These are phyloP conservation scores for Globodera ellingtonae DNA, from an alignment of 1,140 invertebrate species.

Conservation along the genomic window DNA sequence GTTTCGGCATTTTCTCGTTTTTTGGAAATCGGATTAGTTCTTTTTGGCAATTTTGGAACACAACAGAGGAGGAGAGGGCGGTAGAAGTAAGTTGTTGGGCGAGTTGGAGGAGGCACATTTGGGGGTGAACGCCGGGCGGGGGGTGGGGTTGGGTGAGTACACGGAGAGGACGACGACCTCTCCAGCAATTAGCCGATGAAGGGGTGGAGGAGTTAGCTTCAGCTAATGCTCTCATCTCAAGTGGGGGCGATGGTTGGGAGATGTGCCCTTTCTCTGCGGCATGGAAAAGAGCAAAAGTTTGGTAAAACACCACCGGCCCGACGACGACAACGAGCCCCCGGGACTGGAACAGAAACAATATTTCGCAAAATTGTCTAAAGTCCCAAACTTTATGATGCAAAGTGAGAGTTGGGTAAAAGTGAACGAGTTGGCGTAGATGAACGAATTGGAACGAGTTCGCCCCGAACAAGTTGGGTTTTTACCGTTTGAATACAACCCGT, in stretches of 20 bases:
- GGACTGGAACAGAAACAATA: too few relatives aligned
- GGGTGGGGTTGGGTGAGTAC: not conserved
- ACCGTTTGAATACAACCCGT: too few relatives aligned
- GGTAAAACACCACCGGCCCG: not conserved
- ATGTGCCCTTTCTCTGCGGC: not conserved
- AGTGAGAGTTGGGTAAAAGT: too few relatives aligned
- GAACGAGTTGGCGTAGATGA: too few relatives aligned
- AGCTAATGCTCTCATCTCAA: not conserved
- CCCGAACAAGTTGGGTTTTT: too few relatives aligned
- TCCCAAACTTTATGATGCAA: too few relatives aligned
- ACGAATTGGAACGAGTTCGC: too few relatives aligned
- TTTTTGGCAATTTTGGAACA: not conserved
- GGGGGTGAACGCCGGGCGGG: not conserved
- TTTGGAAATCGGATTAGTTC: conserved; percentile 10
- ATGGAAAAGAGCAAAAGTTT: not conserved
- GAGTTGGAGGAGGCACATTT: too few relatives aligned
- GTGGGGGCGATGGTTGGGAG: not conserved
- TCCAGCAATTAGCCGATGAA: not conserved
- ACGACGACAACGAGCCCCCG: not conserved
- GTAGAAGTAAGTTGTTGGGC: not conserved
- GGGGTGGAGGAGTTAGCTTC: not conserved
- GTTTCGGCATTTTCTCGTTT: not conserved
- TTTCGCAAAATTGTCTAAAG: too few relatives aligned
- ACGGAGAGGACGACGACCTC: not conserved
- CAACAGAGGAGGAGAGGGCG: not conserved